phyloP scores from a whole-genome alignment of 2,888 invertebrate genomes.

The Ethmia dodecea region DNA sequence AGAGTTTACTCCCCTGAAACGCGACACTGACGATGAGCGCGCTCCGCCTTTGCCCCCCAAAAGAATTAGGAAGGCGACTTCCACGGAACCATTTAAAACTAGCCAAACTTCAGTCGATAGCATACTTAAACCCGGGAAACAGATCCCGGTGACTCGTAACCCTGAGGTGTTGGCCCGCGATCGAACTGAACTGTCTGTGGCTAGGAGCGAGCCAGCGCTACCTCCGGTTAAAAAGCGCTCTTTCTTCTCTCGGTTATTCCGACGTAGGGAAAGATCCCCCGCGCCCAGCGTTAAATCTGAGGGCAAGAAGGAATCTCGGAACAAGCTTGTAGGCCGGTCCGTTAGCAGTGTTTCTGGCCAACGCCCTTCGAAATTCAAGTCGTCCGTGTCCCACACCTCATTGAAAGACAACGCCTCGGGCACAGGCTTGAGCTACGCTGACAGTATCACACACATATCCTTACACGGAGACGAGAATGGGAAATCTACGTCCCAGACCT shows the following conservation, averaged over 20 bases:
- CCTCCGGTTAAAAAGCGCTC: slow-evolving; percentile 69
- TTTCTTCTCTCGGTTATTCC: slow-evolving; percentile 65
- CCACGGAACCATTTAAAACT: slow-evolving; percentile 50
- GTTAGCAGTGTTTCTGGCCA: slow-evolving; percentile 80
- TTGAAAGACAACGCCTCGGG: slow-evolving; percentile 59
- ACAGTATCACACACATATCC: slow-evolving; percentile 81
- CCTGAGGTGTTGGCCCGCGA: slow-evolving; percentile 28
- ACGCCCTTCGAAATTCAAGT: slow-evolving; percentile 68
- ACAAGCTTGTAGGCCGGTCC: slow-evolving; percentile 75
- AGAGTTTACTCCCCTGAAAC: slow-evolving; percentile 70
- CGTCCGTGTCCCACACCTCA: slow-evolving; percentile 60
- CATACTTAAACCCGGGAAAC: slow-evolving; percentile 54
- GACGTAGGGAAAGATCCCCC: slow-evolving; percentile 62
- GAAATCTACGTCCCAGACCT: slow-evolving; percentile 49
- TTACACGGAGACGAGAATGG: slow-evolving; percentile 77
- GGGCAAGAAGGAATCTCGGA: slow-evolving; percentile 40
- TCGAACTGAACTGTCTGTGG: slow-evolving; percentile 37
- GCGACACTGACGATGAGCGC: slow-evolving; percentile 78
- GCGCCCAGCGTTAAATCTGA: slow-evolving; percentile 60
- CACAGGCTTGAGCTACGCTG: slow-evolving; percentile 66
- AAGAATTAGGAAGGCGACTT: slow-evolving; percentile 78
- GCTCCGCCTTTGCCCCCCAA: slow-evolving; percentile 90
- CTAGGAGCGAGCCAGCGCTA: slow-evolving; percentile 59
- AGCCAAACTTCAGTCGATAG: slow-evolving; percentile 66
- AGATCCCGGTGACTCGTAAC: slow-evolving; percentile 45